Conservation (phyloP, 2,797 vertebrate genomes). For the Picus viridis region DNA sequence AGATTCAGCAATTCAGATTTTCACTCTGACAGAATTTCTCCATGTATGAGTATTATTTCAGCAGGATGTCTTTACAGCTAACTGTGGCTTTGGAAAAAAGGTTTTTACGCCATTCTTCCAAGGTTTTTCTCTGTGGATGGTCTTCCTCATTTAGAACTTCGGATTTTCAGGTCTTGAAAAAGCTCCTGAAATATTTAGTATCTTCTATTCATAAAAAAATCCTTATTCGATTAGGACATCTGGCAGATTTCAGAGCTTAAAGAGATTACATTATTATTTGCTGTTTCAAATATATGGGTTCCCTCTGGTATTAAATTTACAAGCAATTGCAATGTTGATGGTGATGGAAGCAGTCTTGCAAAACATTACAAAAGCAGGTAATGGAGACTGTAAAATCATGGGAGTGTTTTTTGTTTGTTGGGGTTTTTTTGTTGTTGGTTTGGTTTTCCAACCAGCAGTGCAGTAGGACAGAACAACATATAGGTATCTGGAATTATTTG, state of each 20-base stretch:
- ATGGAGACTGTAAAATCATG: background rate
- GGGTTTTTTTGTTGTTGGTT: background rate
- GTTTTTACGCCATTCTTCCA: background rate
- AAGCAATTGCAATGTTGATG: background rate
- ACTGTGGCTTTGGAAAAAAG: background rate
- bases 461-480: background rate
- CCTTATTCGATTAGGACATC: background rate
- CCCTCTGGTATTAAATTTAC: background rate
- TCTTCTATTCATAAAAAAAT: background rate
- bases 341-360: background rate
- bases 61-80: background rate
- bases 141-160: background rate
- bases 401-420: background rate
- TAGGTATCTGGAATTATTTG: background rate
- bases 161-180: background rate
- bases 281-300: background rate
- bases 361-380: background rate
- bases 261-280: background rate
- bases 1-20: background rate
- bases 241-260: background rate
- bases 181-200: background rate
- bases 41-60: background rate
- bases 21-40: background rate
- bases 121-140: background rate
- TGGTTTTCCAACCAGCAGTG: background rate